These are phyloP conservation scores for Phenganax subtilis DNA, from an alignment of 92 coral and sea anemone genomes.

Conservation along the genomic window DNA sequence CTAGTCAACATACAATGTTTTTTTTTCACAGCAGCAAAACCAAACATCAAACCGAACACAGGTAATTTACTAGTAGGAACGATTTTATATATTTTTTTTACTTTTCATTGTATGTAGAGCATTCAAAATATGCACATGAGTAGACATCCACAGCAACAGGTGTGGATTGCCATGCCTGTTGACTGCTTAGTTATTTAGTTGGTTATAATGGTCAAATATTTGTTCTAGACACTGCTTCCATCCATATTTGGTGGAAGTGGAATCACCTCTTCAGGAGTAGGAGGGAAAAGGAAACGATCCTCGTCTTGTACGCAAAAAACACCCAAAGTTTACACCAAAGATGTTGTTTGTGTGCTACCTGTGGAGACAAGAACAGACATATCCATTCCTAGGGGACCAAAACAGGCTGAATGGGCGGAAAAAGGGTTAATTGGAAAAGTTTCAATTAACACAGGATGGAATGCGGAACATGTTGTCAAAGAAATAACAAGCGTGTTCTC, in stretches of 20 bases:
- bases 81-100: no score
- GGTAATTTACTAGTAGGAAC: no score
- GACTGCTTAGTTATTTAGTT: no score
- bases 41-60: no score
- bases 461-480: conserved; percentile 7
- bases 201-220: no score
- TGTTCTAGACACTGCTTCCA: background rate
- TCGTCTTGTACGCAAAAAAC: conserved; percentile 2
- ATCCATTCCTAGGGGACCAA: conserved; percentile 21
- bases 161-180: no score
- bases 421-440: conserved; percentile 19
- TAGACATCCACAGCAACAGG: no score
- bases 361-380: background rate
- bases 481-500: conserved; percentile 22
- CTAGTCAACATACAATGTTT: no score
- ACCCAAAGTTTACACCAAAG: conserved; percentile 13
- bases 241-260: conserved; percentile 14
- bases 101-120: no score
- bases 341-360: conserved; percentile 14
- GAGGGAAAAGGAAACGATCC: conserved; percentile 18
- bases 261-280: background rate
- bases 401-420: conserved; percentile 10
- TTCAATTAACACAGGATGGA: conserved; percentile 18
- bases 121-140: no score
- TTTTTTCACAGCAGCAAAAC: no score